A percentile compares a stretch with the other conserved stretches of the same genome.
Evolutionary conservation across 2,797 vertebrate species (phyloP).

Genomic region (Linurgus olivaceus): DNA sequence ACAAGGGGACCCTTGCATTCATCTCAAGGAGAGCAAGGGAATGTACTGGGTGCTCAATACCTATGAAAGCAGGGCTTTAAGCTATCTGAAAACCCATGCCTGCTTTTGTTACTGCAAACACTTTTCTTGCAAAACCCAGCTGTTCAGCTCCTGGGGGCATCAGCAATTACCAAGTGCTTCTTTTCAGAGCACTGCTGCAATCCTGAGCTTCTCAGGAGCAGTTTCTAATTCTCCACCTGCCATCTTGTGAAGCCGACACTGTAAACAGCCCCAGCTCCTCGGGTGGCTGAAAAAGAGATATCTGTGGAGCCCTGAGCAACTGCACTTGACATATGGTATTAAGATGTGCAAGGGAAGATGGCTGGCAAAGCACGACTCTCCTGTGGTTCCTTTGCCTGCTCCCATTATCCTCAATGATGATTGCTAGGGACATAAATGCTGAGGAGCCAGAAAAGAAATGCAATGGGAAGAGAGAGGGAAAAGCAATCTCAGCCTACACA

Average conservation of each 20-base stretch:
- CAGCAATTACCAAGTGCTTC: neutral
- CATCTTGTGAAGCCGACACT: neutral
- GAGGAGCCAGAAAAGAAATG: slow-evolving; percentile 21
- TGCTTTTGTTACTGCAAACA: neutral
- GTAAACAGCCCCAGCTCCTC: slow-evolving; percentile 5
- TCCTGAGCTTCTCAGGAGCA: neutral
- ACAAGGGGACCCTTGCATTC: rapidly evolving
- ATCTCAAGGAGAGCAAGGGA: neutral
- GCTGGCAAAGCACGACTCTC: slow-evolving; percentile 38
- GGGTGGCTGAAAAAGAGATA: slow-evolving; percentile 44
- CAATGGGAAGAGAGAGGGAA: neutral
- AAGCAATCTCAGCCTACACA: neutral
- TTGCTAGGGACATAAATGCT: slow-evolving; percentile 37
- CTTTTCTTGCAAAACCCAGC: neutral
- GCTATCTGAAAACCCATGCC: neutral
- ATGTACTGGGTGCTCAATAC: neutral
- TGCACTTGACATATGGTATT: slow-evolving; percentile 61
- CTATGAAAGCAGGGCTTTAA: neutral
- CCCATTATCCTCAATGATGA: slow-evolving; percentile 54
- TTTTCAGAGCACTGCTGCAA: neutral
- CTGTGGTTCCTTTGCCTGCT: slow-evolving; percentile 55
- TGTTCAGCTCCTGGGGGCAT: neutral
- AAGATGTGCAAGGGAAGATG: slow-evolving; percentile 52
- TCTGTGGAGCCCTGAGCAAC: slow-evolving; percentile 45
- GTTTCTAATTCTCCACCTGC: slow-evolving; percentile 17